A percentile compares a stretch with the other conserved stretches of the same genome.
Evolutionary conservation across 2,113 vertebrate genomes (phyloP).

Genomic region (Platycercus adscitus): DNA sequence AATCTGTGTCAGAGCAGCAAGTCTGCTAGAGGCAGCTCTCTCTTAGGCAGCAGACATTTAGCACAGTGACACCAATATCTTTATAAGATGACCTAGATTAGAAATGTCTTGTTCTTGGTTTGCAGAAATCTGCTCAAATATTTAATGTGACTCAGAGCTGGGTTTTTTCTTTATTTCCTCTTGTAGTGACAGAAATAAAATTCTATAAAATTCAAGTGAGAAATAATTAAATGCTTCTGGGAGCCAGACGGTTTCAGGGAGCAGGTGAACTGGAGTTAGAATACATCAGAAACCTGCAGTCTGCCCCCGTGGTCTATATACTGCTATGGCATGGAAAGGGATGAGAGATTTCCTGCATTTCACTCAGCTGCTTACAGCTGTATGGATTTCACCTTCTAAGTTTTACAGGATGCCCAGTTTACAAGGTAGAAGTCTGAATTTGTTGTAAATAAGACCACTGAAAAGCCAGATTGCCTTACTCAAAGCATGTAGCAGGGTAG

Average conservation of each 20-base stretch:
- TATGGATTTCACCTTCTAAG: background rate
- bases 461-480: background rate
- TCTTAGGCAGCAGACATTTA: background rate
- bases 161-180: too few species aligned
- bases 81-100: background rate
- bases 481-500: background rate
- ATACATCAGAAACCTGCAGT: background rate
- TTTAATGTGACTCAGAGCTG: background rate
- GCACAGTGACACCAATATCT: background rate
- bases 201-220: background rate
- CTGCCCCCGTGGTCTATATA: background rate
- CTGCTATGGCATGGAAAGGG: background rate
- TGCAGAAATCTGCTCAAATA: constrained; percentile 20
- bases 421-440: background rate
- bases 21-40: background rate
- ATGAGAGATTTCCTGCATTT: background rate
- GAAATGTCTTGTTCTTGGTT: constrained; percentile 8
- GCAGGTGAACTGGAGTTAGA: background rate
- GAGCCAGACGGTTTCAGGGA: background rate
- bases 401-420: background rate
- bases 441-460: background rate
- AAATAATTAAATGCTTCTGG: background rate
- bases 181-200: background rate
- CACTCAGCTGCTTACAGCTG: background rate
- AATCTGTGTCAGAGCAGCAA: background rate